Conservation (phyloP, 2,888 invertebrate genomes). For the Melinopterus prodromus region DNA sequence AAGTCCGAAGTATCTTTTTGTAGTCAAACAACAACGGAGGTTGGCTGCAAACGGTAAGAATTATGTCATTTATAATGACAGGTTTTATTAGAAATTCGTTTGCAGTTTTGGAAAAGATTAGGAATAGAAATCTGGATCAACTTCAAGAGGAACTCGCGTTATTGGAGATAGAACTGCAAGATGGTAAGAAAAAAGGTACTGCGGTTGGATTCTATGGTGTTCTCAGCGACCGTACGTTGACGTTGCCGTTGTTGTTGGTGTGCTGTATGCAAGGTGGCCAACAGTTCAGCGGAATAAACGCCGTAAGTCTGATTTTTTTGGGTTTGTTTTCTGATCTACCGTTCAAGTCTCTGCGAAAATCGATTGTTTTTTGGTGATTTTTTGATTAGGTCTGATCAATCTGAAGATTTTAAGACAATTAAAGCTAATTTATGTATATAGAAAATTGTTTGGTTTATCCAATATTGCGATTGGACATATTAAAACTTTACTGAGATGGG, state of each 20-base stretch:
- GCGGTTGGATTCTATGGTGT: slow-evolving; percentile 58
- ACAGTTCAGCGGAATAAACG: slow-evolving; percentile 91
- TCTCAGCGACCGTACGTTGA: slow-evolving; percentile 65
- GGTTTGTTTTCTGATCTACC: too few species aligned
- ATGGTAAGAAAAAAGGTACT: slow-evolving; percentile 54
- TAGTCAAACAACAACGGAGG: slow-evolving; percentile 72
- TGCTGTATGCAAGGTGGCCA: slow-evolving; percentile 86
- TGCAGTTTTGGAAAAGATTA: slow-evolving; percentile 71
- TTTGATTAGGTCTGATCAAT: neutral
- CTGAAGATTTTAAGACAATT: too few species aligned
- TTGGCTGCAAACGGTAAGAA: slow-evolving; percentile 71
- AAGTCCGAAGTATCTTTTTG: slow-evolving; percentile 87
- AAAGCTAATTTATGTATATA: neutral
- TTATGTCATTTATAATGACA: slow-evolving; percentile 10
- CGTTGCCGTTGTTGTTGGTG: slow-evolving; percentile 79
- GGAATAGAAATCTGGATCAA: slow-evolving; percentile 65
- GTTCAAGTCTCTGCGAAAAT: too few species aligned
- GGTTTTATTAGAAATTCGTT: slow-evolving; percentile 37
- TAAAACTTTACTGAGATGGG: too few species aligned
- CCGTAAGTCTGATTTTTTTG: slow-evolving; percentile 65
- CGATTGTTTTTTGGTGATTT: too few species aligned
- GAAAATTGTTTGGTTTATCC: neutral
- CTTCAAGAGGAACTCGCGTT: slow-evolving; percentile 70
- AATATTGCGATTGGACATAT: too few species aligned
- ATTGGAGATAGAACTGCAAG: slow-evolving; percentile 67